phyloP scores from a whole-genome alignment of 2,797 vertebrate genomes.

The Acanthornis magna region DNA sequence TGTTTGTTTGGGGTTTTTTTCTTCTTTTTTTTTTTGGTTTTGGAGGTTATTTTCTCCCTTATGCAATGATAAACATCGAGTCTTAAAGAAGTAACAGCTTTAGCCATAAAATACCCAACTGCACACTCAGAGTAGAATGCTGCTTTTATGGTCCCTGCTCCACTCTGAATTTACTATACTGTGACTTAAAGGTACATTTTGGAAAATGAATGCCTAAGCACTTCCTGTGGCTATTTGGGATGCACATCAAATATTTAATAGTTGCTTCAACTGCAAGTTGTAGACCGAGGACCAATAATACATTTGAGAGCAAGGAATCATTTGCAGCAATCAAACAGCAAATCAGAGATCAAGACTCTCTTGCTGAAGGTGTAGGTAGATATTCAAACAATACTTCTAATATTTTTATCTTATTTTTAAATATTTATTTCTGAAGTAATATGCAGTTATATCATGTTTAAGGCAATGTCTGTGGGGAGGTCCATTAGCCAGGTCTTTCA shows the following conservation, averaged over 20 bases:
- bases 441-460: background rate
- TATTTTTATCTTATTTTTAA: background rate
- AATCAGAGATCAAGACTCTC: background rate
- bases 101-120: background rate
- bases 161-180: background rate
- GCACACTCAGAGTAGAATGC: background rate
- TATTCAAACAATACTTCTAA: background rate
- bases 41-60: background rate
- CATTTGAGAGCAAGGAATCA: background rate
- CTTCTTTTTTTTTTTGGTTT: too few species aligned
- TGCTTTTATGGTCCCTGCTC: background rate
- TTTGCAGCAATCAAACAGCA: background rate
- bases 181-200: background rate
- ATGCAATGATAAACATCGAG: background rate
- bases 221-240: background rate
- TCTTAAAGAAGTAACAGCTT: background rate
- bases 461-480: background rate
- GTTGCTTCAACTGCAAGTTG: background rate
- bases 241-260: slow-evolving; percentile 18
- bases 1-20: background rate
- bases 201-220: background rate
- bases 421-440: background rate
- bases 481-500: background rate
- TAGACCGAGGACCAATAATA: background rate
- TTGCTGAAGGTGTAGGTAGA: background rate